A percentile compares a stretch with the other conserved stretches of the same genome.
Evolutionary conservation across 2,797 vertebrate species (phyloP).

Genomic region (Ibycter americanus): DNA sequence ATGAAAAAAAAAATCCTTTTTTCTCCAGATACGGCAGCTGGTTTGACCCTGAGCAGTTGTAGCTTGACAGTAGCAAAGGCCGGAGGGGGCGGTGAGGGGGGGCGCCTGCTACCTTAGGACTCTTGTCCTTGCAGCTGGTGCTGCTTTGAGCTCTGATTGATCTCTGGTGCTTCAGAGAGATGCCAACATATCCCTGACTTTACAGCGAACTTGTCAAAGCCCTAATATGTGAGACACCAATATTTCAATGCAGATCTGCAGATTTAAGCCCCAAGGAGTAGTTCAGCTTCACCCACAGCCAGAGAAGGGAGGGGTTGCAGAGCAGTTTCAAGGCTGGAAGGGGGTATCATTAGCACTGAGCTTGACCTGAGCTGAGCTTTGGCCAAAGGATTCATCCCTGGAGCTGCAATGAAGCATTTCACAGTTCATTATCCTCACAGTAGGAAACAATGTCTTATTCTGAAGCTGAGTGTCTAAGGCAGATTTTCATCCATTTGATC

Average conservation of each 20-base stretch:
- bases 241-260: neutral
- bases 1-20: neutral
- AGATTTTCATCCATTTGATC: conserved; percentile 20
- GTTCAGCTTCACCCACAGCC: neutral
- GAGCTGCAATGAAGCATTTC: conserved; percentile 25
- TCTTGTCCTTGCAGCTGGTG: neutral
- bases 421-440: conserved; percentile 45
- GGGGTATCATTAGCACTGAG: conserved; percentile 1
- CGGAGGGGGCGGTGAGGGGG: no score
- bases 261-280: neutral
- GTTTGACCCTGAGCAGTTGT: neutral
- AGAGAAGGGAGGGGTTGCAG: neutral
- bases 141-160: neutral
- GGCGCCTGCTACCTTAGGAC: neutral
- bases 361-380: conserved; percentile 47
- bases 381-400: conserved; percentile 14
- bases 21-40: neutral
- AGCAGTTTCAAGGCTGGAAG: neutral
- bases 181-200: neutral
- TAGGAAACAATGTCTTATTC: conserved; percentile 1
- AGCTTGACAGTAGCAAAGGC: neutral
- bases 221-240: neutral
- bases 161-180: neutral
- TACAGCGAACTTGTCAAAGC: conserved; percentile 5
- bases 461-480: neutral